These are phyloP conservation scores for Tanytarsus gracilentus DNA, from an alignment of 2,888 invertebrate species.

Conservation along the genomic window DNA sequence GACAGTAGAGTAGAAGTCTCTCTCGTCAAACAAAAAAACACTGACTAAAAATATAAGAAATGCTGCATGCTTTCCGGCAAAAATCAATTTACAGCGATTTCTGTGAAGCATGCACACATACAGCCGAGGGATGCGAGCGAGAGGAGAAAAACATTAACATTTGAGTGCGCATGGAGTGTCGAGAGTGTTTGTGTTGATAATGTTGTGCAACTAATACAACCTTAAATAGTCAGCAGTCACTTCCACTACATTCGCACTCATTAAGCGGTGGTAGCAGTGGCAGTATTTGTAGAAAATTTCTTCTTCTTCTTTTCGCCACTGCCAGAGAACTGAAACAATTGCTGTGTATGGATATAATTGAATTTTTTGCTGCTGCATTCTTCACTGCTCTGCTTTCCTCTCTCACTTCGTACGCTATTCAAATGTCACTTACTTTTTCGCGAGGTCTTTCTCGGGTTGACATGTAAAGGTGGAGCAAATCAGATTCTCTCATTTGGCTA, in stretches of 20 bases:
- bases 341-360: slow-evolving; percentile 1
- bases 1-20: slow-evolving; percentile 28
- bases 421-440: slow-evolving; percentile 17
- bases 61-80: slow-evolving; percentile 25
- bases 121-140: too few relatives aligned
- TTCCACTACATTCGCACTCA: too few relatives aligned
- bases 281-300: too few relatives aligned
- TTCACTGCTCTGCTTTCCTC: not conserved
- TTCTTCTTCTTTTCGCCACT: not conserved
- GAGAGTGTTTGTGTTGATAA: too few relatives aligned
- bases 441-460: not conserved
- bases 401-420: slow-evolving; percentile 19
- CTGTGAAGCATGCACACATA: too few relatives aligned
- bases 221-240: too few relatives aligned
- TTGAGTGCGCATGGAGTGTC: too few relatives aligned
- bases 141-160: not conserved
- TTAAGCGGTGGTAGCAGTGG: too few relatives aligned
- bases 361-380: not conserved
- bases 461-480: slow-evolving; percentile 26
- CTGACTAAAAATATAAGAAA: slow-evolving; percentile 27
- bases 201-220: too few relatives aligned
- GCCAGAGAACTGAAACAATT: not conserved
- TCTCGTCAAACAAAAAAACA: slow-evolving; percentile 29
- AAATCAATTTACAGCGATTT: too few relatives aligned
- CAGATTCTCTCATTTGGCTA: not conserved